Evolutionary conservation across 30 jellyfish, hydroid and myxozoan genomes (phyloP).

Genomic region (Chrysaora quinquecirrha): DNA sequence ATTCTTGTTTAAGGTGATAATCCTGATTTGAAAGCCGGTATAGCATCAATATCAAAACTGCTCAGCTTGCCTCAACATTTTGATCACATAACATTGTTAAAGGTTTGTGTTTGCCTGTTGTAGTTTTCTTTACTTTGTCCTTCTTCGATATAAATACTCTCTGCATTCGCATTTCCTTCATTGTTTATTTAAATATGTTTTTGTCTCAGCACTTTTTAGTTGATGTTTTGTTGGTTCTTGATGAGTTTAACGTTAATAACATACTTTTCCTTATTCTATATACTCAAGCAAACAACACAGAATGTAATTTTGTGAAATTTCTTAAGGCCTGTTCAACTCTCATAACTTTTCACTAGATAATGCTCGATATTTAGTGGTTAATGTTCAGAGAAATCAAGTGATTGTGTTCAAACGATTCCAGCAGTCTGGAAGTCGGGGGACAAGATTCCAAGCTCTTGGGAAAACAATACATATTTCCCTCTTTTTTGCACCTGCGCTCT

Average conservation of each 20-base stretch:
- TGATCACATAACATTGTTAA: constrained; percentile 61
- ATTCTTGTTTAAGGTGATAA: constrained; percentile 59
- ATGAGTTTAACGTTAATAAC: neutral
- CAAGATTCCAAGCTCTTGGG: too few relatives aligned
- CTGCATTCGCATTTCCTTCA: neutral
- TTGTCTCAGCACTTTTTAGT: neutral
- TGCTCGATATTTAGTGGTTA: too few relatives aligned
- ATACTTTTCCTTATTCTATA: neutral
- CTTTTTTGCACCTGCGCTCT: too few relatives aligned
- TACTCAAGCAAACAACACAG: neutral
- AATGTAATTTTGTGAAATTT: too few relatives aligned
- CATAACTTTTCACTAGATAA: too few relatives aligned
- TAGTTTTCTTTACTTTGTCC: too few relatives aligned
- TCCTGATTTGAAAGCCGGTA: constrained; percentile 80
- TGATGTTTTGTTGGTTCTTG: neutral
- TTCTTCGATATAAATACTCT: too few relatives aligned
- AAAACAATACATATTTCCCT: too few relatives aligned
- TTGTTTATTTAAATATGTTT: neutral
- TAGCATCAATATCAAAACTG: constrained; percentile 64
- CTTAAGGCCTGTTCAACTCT: too few relatives aligned
- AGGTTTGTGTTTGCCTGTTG: constrained; percentile 53
- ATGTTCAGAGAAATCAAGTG: too few relatives aligned
- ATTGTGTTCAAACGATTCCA: too few relatives aligned
- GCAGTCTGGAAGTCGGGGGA: too few relatives aligned
- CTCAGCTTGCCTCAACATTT: constrained; percentile 78